Evolutionary conservation across 2,113 vertebrate genomes (phyloP).

Genomic region (Opisthocomus hoazin): DNA sequence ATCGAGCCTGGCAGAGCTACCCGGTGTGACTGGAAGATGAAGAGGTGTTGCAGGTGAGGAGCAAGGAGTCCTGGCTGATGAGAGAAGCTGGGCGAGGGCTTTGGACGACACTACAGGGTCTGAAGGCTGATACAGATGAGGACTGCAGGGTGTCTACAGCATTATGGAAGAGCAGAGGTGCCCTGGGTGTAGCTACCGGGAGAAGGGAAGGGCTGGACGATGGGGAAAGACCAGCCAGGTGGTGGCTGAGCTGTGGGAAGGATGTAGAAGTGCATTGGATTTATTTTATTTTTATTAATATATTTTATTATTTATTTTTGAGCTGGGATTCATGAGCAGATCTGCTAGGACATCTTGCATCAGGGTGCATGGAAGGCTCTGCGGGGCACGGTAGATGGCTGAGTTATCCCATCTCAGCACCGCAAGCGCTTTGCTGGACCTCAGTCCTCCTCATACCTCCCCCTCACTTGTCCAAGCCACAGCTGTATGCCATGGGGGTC

Average conservation of each 20-base stretch:
- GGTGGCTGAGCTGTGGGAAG: background rate
- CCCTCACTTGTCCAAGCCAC: background rate
- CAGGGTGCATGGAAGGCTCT: background rate
- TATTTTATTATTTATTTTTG: background rate
- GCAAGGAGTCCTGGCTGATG: background rate
- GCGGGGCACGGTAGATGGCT: no score
- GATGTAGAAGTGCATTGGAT: background rate
- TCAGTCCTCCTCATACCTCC: background rate
- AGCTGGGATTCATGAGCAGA: background rate
- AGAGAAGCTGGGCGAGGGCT: background rate
- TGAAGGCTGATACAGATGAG: background rate
- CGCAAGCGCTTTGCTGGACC: background rate
- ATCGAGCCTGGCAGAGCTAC: background rate
- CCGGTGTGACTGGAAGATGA: background rate
- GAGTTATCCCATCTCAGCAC: background rate
- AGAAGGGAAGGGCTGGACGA: background rate
- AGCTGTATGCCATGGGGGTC: background rate
- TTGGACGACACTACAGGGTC: background rate
- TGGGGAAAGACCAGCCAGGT: background rate
- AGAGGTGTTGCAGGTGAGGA: background rate
- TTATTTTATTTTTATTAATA: background rate
- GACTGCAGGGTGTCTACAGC: background rate
- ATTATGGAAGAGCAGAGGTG: background rate
- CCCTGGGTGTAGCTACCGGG: background rate
- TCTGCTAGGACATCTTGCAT: background rate